Evolutionary conservation across 1,140 invertebrate genomes (phyloP), one percentile per base, ranked within the genome.

Genomic region (Euwallacea fornicatus): DNA sequence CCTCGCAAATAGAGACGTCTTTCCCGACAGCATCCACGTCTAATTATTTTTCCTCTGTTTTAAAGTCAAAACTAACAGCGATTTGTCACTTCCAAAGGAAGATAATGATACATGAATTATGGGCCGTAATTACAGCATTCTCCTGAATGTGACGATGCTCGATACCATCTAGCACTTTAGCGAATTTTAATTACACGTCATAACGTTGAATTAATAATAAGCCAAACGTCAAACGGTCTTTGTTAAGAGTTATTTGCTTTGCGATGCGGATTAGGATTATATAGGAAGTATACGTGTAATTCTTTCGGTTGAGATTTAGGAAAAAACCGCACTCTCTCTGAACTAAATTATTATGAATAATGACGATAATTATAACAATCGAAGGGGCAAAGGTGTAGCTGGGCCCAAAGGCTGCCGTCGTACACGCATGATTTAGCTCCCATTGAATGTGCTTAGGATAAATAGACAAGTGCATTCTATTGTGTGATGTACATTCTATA

Each of bases 141-240:
- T 54, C 54, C 44, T 11, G 42, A 33, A 58, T 67, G 66, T 67
- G 66, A 67, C 66, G 66, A 67, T 67, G 47, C 66, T 15, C 41
- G 66, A 67, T 67, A 67, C 16, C 7, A 67, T 67, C 66, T 58
- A 42, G 55, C 66, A 67, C 66, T 67, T 67, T 67, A 60, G 54
- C 10, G 21, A 67, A 67, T 56, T 59, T 67, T 67, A 67, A 67
- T 67, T 59, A 47, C 66, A 67, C 50, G 66, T 58, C 46, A 50
- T 13, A 50, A 50, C 46, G 46, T 50, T 50, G 46, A 50, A 60
- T 67, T 58, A 60, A 60, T 56, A 67, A 56, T 56, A 59, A 67
- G 58, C 43, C 33, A 70, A 63, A 70, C 21, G 67, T 21, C 47
- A 46, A 33, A 50, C 9, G 46, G 21, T 33, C 46, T 50, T 13